phyloP scores from a whole-genome alignment of 1,140 invertebrate genomes.

The Zaprionus ornatus region DNA sequence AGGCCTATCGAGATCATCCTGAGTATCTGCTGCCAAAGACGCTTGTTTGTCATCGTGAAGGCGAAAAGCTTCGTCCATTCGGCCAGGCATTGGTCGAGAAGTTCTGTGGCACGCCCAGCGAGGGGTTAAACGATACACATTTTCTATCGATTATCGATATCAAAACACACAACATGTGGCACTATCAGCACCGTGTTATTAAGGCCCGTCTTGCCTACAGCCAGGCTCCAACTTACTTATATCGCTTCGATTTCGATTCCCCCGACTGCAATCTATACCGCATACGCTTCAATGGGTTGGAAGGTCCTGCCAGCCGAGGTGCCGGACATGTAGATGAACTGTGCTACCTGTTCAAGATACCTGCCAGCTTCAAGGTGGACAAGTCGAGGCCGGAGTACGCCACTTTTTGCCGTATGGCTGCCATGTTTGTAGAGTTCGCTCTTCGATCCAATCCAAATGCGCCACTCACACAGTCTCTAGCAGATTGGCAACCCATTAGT shows the following conservation, averaged over 20 bases:
- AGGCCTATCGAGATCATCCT: conserved; percentile 13
- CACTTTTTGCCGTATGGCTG: conserved; percentile 83
- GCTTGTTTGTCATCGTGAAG: conserved; percentile 26
- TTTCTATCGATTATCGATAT: neutral
- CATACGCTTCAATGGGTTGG: conserved; percentile 43
- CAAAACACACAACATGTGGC: conserved; percentile 60
- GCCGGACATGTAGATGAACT: conserved; percentile 87
- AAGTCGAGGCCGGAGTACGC: conserved; percentile 62
- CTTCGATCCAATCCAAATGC: conserved; percentile 78
- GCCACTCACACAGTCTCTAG: conserved; percentile 34
- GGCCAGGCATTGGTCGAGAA: conserved; percentile 39
- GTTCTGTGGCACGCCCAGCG: conserved; percentile 27
- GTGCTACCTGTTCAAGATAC: conserved; percentile 86
- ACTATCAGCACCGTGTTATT: conserved; percentile 71
- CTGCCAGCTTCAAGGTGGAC: conserved; percentile 82
- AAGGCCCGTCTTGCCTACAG: conserved; percentile 60
- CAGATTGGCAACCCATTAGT: conserved; percentile 77
- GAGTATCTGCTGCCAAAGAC: conserved; percentile 48
- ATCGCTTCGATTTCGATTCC: conserved; percentile 84
- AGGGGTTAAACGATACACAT: conserved; percentile 7
- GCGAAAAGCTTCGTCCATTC: conserved; percentile 31
- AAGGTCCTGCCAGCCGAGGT: conserved; percentile 76
- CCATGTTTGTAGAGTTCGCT: conserved; percentile 83
- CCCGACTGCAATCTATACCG: conserved; percentile 67
- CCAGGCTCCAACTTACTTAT: conserved; percentile 81